Base-by-base conservation (phyloP, 2,797 vertebrate genomes). In the Urosaurus nigricauda region DNA sequence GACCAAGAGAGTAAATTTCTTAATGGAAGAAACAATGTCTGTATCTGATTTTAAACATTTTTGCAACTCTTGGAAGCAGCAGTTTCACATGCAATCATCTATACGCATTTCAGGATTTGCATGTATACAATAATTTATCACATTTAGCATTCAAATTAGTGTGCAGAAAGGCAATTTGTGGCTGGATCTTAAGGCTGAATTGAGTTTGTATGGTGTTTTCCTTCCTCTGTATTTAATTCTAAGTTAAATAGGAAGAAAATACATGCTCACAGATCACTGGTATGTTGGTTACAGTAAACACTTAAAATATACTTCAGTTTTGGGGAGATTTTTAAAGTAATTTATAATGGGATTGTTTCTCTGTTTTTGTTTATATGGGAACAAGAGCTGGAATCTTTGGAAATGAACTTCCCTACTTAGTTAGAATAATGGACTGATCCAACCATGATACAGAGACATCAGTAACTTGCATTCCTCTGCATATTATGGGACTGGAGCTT, bases 21-120 rank as follows among this genome's bases (percentile, higher is more conserved):
- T 91, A 0, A 0, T 71, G 84, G 85, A 85, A 84, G 53, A 17
- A 89, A 43, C 53, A 3, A 1, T 16, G 21, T 75, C 0, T 63
- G 0, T 11, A 26, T 0, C 0, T 0, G 0, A 70, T 88, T 91
- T 60, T 24, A 60, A 89, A 29, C 12, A 40, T 56, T 70, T n/a
- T 43, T 68, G 8, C 16, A 89, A 19, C 14, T 70, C 82, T 1
- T 75, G 88, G 29, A 74, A 19, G 29, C 8, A 12, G 71, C 35
- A 83, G 1, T 90, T 83, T 84, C 32, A 53, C 9, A 71, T 32
- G 63, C 47, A 6, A 6, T 37, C 13, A 37, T 37, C 35, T 53
- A 74, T 60, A n/a, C 78, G 65, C 63, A 70, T 75, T 87, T 89
- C 53, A 21, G 56, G 86, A 93, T 89, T 83, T 93, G n/a, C 0